phyloP scores from a whole-genome alignment of 1,140 invertebrate species.

The Drosophila baimaii region DNA sequence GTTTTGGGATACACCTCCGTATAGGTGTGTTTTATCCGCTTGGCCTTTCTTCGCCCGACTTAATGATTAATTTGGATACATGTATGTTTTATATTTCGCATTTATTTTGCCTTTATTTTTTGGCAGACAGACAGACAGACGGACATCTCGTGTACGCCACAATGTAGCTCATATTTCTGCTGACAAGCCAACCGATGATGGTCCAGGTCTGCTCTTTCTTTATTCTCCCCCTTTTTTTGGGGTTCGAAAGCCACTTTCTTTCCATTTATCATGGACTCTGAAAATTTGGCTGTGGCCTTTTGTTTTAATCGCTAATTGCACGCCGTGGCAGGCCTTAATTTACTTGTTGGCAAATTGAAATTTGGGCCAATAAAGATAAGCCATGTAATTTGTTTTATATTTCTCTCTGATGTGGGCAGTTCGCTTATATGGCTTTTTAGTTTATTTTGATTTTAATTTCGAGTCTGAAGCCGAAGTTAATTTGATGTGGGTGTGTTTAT shows the following conservation, averaged over 20 bases:
- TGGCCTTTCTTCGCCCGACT: conserved; percentile 41
- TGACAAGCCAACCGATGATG: conserved; percentile 38
- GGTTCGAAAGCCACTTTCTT: conserved; percentile 42
- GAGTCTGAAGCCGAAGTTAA: conserved; percentile 35
- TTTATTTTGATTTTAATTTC: conserved; percentile 47
- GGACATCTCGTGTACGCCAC: conserved; percentile 30
- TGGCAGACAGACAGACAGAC: conserved; percentile 1
- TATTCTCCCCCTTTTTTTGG: neutral
- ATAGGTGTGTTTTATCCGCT: conserved; percentile 58
- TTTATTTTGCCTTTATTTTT: conserved; percentile 24
- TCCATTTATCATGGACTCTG: conserved; percentile 34
- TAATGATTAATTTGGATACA: conserved; percentile 66
- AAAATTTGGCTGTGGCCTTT: conserved; percentile 45
- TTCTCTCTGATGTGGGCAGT: conserved; percentile 29
- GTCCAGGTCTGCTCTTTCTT: conserved; percentile 39
- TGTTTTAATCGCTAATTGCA: conserved; percentile 69
- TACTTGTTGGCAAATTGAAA: conserved; percentile 74
- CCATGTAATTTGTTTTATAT: conserved; percentile 64
- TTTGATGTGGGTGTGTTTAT: conserved; percentile 67
- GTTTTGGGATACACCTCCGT: conserved; percentile 25
- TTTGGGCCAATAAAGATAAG: conserved; percentile 74
- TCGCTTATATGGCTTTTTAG: conserved; percentile 10
- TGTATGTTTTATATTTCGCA: conserved; percentile 50
- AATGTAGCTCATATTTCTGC: conserved; percentile 53
- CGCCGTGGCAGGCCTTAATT: conserved; percentile 66